These are phyloP conservation scores for Parazoanthus atlanticus DNA, from an alignment of 92 coral and sea anemone genomes.

Conservation along the genomic window DNA sequence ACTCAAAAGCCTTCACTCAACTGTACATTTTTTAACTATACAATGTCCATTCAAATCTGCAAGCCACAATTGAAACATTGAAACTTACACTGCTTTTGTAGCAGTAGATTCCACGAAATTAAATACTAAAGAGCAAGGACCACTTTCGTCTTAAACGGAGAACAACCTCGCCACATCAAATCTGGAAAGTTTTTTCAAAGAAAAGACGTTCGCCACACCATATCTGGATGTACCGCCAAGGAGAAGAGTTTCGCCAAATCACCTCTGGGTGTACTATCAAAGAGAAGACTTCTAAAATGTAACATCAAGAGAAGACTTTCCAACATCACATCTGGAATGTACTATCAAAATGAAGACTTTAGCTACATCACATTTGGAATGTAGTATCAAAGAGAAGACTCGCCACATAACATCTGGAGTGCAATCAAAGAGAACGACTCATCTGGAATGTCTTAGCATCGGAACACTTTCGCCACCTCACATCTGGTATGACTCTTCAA, in stretches of 20 bases:
- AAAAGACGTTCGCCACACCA: background rate
- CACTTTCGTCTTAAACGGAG: background rate
- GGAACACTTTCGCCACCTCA: background rate
- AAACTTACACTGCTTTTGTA: background rate
- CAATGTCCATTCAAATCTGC: background rate
- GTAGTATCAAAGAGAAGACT: background rate
- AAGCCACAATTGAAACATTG: background rate
- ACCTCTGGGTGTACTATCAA: too few species aligned
- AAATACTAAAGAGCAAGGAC: background rate
- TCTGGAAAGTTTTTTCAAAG: background rate
- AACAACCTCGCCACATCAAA: background rate
- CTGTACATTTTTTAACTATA: too few species aligned
- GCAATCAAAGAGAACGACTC: too few species aligned
- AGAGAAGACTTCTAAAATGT: too few species aligned
- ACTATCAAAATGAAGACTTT: background rate
- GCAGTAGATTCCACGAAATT: background rate
- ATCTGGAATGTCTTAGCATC: too few species aligned
- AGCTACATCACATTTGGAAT: too few species aligned
- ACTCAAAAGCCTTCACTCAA: too few species aligned
- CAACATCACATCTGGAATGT: background rate
- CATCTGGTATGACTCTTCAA: conserved; percentile 49
- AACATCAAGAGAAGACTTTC: background rate
- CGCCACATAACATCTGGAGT: too few species aligned
- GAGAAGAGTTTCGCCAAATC: background rate
- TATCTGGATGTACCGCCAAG: background rate